Conservation (phyloP, 2,113 vertebrate genomes). For the Dipodomys merriami region DNA sequence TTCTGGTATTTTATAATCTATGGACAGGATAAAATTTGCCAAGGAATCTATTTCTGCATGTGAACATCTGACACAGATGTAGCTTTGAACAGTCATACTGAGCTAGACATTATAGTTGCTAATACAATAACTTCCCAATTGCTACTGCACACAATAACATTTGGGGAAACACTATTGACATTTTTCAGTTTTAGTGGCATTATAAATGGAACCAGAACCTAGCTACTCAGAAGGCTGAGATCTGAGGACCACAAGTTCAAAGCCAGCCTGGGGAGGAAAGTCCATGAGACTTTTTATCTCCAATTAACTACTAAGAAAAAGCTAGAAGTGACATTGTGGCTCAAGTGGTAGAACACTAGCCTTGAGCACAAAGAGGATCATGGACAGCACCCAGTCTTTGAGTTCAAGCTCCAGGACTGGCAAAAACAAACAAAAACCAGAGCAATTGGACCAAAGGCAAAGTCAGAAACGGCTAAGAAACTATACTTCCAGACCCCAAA, state of each 20-base stretch:
- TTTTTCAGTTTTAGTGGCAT: slow-evolving; percentile 26
- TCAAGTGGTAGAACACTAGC: no score
- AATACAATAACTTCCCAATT: background rate
- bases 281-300: no score
- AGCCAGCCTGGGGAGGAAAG: no score
- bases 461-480: slow-evolving; percentile 18
- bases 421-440: background rate
- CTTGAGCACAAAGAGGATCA: no score
- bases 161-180: background rate
- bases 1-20: slow-evolving; percentile 25
- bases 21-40: background rate
- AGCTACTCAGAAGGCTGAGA: no score
- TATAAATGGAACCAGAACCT: slow-evolving; percentile 5
- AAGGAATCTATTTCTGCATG: background rate
- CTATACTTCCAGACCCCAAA: slow-evolving; percentile 24
- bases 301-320: no score
- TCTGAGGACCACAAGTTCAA: no score
- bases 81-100: background rate
- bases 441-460: background rate
- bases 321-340: no score
- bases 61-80: slow-evolving; percentile 17
- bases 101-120: background rate
- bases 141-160: background rate
- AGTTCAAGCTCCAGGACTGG: no score
- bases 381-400: no score